Evolutionary conservation across 2,888 invertebrate species (phyloP), one percentile per base, ranked within the genome.

Genomic region (Aphelenchoides bicaudatus): DNA sequence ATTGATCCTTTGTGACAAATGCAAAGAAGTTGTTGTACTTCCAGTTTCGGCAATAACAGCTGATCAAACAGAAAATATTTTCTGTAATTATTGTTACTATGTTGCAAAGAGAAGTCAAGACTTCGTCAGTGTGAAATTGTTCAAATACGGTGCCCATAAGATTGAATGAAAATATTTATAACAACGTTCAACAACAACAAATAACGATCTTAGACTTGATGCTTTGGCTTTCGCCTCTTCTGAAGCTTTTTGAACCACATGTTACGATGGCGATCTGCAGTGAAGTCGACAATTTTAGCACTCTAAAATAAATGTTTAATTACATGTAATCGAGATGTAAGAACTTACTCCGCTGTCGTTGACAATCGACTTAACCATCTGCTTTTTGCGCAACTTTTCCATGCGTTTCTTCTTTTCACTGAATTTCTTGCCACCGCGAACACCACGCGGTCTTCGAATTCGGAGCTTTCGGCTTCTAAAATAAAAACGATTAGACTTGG

Each of bases 181-280:
- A 59, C 39, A 55, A 50, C 29, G 27, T 21, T 21, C 49, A 59
- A 50, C 59, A 58, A 64, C 63, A 64, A 64, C 57, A 58, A 57
- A 59, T 60, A 50, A 56, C 21, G 16, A 30, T 10, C 29, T 60
- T 49, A 53, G 16, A n/a, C 19, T 60, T 75, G 75, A 55, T 75
- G 75, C 56, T 75, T 75, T 43, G 64, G 59, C 58, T 74, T 74
- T 50, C 68, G 63, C 58, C 68, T 65, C 59, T 75, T 75, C 47
- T 73, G 70, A 46, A 75, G 60, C 59, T 75, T 75, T 66, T 75
- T 75, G 56, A 68, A 63, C 74, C 74, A 73, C 72, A 73, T 72
- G 49, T 72, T 73, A 54, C 60, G 58, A 56, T 68, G 68, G 25
- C 66, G 57, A 23, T 64, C 65, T 21, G 59, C 60, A 13, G 64